A percentile compares a stretch with the other conserved stretches of the same genome.
These are phyloP conservation scores for Spodoptera frugiperda DNA, from an alignment of 1,140 invertebrate species.

Conservation along the genomic window DNA sequence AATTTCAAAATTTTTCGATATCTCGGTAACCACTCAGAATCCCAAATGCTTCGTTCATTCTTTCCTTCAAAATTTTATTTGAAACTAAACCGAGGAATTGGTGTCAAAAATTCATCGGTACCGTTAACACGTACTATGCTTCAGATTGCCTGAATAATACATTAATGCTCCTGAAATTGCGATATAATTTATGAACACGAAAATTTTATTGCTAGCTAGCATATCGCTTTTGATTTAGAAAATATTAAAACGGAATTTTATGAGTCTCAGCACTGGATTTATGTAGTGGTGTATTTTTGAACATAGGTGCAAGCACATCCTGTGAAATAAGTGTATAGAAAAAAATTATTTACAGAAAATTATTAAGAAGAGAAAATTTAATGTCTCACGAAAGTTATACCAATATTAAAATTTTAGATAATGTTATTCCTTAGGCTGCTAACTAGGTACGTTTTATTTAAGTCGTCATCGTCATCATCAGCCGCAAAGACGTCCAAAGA, in stretches of 20 bases:
- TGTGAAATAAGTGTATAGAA: no score
- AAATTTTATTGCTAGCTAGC: conserved; percentile 60
- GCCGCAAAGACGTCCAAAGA: no score
- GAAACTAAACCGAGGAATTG: conserved; percentile 27
- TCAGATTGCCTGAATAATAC: conserved; percentile 57
- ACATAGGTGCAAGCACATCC: no score
- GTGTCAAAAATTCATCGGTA: conserved; percentile 47
- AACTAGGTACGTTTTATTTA: no score
- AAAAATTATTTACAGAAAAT: no score
- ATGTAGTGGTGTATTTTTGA: no score
- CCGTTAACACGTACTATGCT: conserved; percentile 57
- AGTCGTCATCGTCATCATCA: no score
- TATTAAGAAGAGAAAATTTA: no score
- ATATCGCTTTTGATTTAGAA: conserved; percentile 19
- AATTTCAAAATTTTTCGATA: conserved; percentile 35
- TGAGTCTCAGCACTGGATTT: no score
- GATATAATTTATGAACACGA: conserved; percentile 62
- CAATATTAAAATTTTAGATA: no score
- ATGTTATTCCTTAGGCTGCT: no score
- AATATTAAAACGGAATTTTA: conserved; percentile 2
- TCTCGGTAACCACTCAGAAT: conserved; percentile 47
- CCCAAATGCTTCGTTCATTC: conserved; percentile 32
- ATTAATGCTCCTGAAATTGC: conserved; percentile 61
- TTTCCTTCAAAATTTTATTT: conserved; percentile 42
- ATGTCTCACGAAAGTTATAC: no score